phyloP scores from a whole-genome alignment of 2,113 vertebrate genomes.

The Rattus rattus region DNA sequence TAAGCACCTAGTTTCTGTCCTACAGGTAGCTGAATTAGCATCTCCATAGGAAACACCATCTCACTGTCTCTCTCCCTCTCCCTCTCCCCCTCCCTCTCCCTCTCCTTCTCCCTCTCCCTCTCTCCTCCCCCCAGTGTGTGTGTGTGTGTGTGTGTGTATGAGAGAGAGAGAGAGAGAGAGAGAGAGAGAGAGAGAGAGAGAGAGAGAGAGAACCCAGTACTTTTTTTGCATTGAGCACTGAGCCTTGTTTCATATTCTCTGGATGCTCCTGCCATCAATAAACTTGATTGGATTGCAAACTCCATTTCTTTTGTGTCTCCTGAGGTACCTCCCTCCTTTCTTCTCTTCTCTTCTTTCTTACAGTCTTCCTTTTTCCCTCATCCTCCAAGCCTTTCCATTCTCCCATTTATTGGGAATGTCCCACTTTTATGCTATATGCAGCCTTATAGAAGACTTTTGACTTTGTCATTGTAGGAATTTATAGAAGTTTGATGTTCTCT shows the following conservation, averaged over 20 bases:
- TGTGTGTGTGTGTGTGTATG: no score
- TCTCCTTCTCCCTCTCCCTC: no score
- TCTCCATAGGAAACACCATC: background rate
- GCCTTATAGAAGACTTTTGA: background rate
- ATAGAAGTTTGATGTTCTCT: background rate
- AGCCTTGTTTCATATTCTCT: background rate
- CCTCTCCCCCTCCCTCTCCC: no score
- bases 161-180: no score
- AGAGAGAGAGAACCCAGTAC: background rate
- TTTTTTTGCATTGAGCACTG: background rate
- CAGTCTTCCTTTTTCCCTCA: background rate
- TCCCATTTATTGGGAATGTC: background rate
- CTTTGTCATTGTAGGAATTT: background rate
- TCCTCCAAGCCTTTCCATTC: background rate
- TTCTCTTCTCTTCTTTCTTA: background rate
- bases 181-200: no score
- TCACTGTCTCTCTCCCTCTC: no score
- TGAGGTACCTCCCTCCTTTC: no score
- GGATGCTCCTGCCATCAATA: background rate
- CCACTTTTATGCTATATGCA: background rate
- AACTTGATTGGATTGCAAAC: background rate
- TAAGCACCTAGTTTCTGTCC: background rate
- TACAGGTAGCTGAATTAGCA: constrained; percentile 34
- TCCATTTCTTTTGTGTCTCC: background rate
- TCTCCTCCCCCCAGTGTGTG: no score